Percentiles rank a stretch among this genome's conserved stretches.
Evolutionary conservation across 2,797 vertebrate species (phyloP).

Genomic region (Perodicticus potto): DNA sequence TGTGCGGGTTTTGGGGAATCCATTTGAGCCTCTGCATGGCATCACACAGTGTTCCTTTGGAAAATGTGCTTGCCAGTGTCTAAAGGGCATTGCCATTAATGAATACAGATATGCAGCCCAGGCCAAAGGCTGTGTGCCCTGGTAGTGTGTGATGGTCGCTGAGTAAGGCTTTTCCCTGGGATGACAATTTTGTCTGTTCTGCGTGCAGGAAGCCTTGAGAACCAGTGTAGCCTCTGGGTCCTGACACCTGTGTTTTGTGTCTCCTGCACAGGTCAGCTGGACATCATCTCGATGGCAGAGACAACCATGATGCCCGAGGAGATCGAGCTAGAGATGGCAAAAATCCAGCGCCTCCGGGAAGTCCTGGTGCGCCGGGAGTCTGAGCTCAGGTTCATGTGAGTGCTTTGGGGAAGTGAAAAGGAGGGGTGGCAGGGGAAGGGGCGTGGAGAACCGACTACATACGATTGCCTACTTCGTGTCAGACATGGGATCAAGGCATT

Average conservation of each 20-base stretch:
- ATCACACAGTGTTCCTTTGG: background rate
- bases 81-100: background rate
- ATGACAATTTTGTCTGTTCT: background rate
- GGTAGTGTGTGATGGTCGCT: rapidly evolving
- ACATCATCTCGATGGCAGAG: constrained; percentile 98
- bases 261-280: constrained; percentile 91
- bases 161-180: background rate
- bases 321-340: constrained; percentile 98
- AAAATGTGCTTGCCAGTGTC: background rate
- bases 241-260: constrained; percentile 66
- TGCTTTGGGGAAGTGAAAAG: constrained; percentile 75
- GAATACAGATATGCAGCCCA: background rate
- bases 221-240: rapidly evolving
- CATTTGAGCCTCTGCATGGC: background rate
- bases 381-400: constrained; percentile 99
- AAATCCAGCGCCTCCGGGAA: constrained; percentile 97
- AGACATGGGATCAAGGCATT: background rate
- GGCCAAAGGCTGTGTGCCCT: background rate
- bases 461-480: background rate
- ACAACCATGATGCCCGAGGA: constrained; percentile 97
- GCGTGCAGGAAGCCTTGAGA: background rate
- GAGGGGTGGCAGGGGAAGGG: background rate
- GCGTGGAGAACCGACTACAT: background rate
- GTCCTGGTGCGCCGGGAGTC: constrained; percentile 98
- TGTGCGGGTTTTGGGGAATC: background rate